A percentile compares a stretch with the other conserved stretches of the same genome.
Conservation (phyloP, 2,113 vertebrate genomes). For the Plecotus auritus region DNA sequence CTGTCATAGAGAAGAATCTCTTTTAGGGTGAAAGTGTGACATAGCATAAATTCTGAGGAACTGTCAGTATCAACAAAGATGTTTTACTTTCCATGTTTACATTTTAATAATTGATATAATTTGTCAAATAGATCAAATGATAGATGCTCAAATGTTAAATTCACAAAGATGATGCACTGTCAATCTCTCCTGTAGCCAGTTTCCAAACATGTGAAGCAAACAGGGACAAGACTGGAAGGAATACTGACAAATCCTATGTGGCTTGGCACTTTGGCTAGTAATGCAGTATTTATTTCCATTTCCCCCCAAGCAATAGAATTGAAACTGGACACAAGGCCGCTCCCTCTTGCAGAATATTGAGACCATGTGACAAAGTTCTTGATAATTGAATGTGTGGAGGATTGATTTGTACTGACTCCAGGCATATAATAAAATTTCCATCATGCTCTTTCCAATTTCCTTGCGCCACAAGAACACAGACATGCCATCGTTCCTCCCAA, state of each 20-base stretch:
- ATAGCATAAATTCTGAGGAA: not conserved
- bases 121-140: not conserved
- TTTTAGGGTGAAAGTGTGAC: not conserved
- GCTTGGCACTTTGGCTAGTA: not conserved
- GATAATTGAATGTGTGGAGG: constrained; percentile 14
- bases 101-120: not conserved
- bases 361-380: not conserved
- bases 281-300: not conserved
- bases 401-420: constrained; percentile 21
- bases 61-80: not conserved
- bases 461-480: not conserved
- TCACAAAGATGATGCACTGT: not conserved
- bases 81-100: not conserved
- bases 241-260: not conserved
- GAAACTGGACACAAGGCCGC: not conserved
- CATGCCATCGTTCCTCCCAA: not conserved
- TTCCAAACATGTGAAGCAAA: not conserved
- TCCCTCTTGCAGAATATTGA: not conserved
- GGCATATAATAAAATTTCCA: constrained; percentile 23
- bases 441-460: not conserved
- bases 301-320: not conserved
- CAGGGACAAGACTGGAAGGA: not conserved
- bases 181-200: not conserved
- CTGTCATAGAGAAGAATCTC: not conserved
- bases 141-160: not conserved